phyloP scores from a whole-genome alignment of 2,113 vertebrate genomes.

The Bufo bufo region DNA sequence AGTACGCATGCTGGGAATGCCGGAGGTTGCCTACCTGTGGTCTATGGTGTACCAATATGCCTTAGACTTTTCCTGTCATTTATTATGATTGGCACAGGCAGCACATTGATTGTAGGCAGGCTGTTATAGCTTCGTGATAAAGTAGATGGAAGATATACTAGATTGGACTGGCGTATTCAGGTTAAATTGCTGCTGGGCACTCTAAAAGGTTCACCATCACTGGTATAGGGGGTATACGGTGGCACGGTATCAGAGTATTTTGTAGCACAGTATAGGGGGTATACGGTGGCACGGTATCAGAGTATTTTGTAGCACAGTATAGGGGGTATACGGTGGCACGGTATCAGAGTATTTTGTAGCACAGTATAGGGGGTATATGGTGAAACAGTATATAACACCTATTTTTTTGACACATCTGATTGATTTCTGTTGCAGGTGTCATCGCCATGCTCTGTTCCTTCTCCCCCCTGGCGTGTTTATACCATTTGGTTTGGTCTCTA shows the following conservation, averaged over 20 bases:
- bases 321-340: neutral
- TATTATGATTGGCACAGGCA: too few relatives aligned
- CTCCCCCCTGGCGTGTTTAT: conserved; percentile 76
- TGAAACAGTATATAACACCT: neutral
- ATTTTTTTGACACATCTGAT: neutral
- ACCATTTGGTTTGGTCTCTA: conserved; percentile 88
- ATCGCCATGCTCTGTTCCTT: conserved; percentile 79
- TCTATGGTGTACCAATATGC: too few relatives aligned
- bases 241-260: neutral
- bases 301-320: neutral
- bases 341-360: neutral
- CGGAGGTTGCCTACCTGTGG: too few relatives aligned
- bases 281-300: neutral
- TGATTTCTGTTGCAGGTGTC: conserved; percentile 73
- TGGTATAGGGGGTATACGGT: neutral
- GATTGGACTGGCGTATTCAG: too few relatives aligned
- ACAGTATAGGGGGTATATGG: neutral
- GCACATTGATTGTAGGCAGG: too few relatives aligned
- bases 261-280: neutral
- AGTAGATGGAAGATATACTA: too few relatives aligned
- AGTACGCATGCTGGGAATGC: too few relatives aligned
- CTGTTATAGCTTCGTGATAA: too few relatives aligned
- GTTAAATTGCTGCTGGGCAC: too few relatives aligned
- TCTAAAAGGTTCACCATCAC: too few relatives aligned
- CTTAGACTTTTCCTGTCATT: too few relatives aligned